Conservation (phyloP, 2,113 vertebrate genomes). For the Chloropsis cyanopogon region DNA sequence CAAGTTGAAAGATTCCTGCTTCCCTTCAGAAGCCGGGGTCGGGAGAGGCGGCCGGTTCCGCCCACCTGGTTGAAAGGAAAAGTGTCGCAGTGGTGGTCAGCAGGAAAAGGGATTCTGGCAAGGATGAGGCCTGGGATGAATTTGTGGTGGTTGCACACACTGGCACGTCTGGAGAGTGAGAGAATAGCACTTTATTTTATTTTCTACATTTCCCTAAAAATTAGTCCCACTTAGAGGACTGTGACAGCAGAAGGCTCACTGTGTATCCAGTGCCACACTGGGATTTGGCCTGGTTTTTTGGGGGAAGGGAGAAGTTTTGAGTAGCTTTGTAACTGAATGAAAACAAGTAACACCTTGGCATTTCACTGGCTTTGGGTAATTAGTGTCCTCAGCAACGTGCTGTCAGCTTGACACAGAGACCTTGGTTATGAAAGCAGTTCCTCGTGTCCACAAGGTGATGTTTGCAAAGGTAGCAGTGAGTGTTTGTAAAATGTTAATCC, state of each 20-base stretch:
- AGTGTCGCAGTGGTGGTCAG: constrained; percentile 27
- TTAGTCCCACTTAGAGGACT: rapidly evolving
- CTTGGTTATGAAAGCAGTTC: background rate
- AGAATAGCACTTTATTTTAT: background rate
- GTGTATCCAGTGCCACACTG: background rate
- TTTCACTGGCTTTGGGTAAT: background rate
- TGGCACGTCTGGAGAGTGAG: background rate
- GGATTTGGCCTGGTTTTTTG: background rate
- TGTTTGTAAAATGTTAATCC: background rate
- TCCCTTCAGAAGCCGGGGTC: constrained; percentile 38
- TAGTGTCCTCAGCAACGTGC: background rate
- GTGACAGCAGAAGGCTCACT: background rate
- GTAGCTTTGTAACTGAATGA: background rate
- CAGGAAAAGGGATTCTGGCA: background rate
- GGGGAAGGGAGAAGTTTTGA: background rate
- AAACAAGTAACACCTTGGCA: background rate
- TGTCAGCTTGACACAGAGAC: background rate
- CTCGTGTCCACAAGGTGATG: background rate
- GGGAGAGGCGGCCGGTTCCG: constrained; percentile 18
- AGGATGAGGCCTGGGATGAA: background rate
- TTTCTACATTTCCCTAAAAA: background rate
- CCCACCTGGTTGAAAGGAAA: constrained; percentile 53
- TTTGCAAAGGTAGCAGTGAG: background rate
- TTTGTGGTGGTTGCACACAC: background rate
- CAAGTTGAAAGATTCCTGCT: constrained; percentile 63